phyloP scores from a whole-genome alignment of 1,140 invertebrate species.

The Cotesia glomerata region DNA sequence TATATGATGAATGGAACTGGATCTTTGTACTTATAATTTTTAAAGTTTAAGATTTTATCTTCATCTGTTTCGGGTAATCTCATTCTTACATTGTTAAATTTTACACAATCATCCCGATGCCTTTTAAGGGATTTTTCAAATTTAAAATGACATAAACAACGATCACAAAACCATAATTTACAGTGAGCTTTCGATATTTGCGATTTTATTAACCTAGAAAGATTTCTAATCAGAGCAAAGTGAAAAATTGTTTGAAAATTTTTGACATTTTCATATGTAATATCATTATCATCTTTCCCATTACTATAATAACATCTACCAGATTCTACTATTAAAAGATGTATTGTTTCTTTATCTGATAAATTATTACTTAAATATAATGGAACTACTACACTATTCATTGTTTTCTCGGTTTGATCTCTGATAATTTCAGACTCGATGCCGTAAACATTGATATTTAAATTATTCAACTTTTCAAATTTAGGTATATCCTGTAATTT shows the following conservation, averaged over 20 bases:
- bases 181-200: conserved; percentile 27
- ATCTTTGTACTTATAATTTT: conserved; percentile 32
- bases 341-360: too few species aligned
- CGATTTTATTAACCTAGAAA: conserved; percentile 22
- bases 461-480: conserved; percentile 49
- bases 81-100: conserved; percentile 33
- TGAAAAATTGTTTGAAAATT: too few species aligned
- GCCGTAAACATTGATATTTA: conserved; percentile 40
- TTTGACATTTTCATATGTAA: too few species aligned
- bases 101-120: conserved; percentile 39
- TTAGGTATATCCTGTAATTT: conserved; percentile 9
- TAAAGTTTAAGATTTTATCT: conserved; percentile 30
- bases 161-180: conserved; percentile 28
- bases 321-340: too few species aligned
- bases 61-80: conserved; percentile 26
- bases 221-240: conserved; percentile 29
- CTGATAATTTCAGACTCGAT: too few species aligned
- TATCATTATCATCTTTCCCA: too few species aligned
- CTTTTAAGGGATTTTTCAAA: conserved; percentile 11
- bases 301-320: too few species aligned
- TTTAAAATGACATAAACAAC: conserved; percentile 32
- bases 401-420: too few species aligned
- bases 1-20: conserved; percentile 32
- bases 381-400: too few species aligned
- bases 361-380: too few species aligned